phyloP scores from a whole-genome alignment of 2,888 invertebrate genomes.

The Drosophila limbata region DNA sequence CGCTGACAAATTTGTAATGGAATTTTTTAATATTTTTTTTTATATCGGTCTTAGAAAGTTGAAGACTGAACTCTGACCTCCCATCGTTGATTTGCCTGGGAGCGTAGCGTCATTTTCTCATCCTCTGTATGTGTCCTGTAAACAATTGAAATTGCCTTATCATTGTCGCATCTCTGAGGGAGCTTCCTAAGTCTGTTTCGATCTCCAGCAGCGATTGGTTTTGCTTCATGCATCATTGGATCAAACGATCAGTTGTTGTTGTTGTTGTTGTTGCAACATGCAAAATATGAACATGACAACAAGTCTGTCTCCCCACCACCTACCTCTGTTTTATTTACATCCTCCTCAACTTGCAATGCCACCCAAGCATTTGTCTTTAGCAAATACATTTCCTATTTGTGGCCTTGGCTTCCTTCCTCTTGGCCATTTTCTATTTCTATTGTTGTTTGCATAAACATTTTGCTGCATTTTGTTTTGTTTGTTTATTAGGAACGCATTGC shows the following conservation, averaged over 20 bases:
- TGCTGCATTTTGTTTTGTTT: conserved; percentile 17
- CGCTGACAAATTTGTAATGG: conserved; percentile 55
- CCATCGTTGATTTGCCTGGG: conserved; percentile 30
- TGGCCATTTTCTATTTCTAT: conserved; percentile 24
- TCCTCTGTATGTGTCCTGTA: conserved; percentile 23
- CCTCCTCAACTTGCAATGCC: conserved; percentile 27
- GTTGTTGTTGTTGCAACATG: conserved; percentile 21
- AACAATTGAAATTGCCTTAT: conserved; percentile 37
- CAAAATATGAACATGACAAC: conserved; percentile 51
- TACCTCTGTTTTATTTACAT: neutral
- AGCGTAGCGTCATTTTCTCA: conserved; percentile 46
- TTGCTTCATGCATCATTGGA: conserved; percentile 40
- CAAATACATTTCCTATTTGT: conserved; percentile 66
- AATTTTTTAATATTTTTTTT: conserved; percentile 21
- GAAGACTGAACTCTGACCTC: conserved; percentile 47
- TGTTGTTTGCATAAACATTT: conserved; percentile 69
- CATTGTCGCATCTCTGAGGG: conserved; percentile 18
- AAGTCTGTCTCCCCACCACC: neutral
- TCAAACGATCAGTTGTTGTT: conserved; percentile 19
- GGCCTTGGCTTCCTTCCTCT: conserved; percentile 75
- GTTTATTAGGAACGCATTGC: conserved; percentile 43
- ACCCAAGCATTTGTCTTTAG: conserved; percentile 45
- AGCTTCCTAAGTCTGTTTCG: neutral
- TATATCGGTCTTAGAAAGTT: conserved; percentile 42
- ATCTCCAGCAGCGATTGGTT: conserved; percentile 31